Evolutionary conservation across 1,140 invertebrate genomes (phyloP).

Genomic region (Aphelinus certus): DNA sequence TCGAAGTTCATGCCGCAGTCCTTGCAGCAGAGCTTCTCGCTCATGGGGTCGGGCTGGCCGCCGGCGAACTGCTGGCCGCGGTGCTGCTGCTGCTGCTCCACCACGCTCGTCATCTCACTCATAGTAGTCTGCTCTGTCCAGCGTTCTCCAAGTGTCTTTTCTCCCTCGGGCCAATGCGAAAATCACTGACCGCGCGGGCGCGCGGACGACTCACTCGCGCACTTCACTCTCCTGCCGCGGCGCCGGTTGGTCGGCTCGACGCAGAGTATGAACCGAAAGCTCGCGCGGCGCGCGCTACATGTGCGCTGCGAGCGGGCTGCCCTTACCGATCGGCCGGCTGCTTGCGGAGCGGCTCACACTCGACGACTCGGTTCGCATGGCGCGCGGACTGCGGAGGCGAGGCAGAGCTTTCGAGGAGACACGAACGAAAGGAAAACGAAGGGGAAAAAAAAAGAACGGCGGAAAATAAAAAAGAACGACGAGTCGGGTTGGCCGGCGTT

Average conservation of each 20-base stretch:
- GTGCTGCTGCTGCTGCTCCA: constrained; percentile 47
- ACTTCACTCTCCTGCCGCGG: constrained; percentile 3
- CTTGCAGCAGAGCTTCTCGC: constrained; percentile 72
- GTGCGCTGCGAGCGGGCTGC: neutral
- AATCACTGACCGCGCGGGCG: too few relatives aligned
- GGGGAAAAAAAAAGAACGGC: neutral
- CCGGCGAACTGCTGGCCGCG: constrained; percentile 47
- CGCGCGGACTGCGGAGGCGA: too few relatives aligned
- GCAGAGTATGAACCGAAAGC: too few relatives aligned
- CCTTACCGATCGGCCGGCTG: neutral
- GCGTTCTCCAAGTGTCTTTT: neutral
- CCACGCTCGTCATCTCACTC: constrained; percentile 61
- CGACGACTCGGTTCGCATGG: neutral
- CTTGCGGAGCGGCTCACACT: neutral
- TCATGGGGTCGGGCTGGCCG: constrained; percentile 57
- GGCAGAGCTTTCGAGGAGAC: too few relatives aligned
- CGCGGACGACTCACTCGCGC: constrained; percentile 1
- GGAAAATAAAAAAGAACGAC: constrained; percentile 16
- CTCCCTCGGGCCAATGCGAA: neutral
- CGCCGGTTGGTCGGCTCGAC: too few relatives aligned
- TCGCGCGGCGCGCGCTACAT: too few relatives aligned
- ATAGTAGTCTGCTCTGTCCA: constrained; percentile 49
- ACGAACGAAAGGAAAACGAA: too few relatives aligned
- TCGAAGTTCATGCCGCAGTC: constrained; percentile 79
- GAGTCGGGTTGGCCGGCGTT: neutral